Conservation (phyloP, 2,113 vertebrate genomes). For the Paradoxurus hermaphroditus region DNA sequence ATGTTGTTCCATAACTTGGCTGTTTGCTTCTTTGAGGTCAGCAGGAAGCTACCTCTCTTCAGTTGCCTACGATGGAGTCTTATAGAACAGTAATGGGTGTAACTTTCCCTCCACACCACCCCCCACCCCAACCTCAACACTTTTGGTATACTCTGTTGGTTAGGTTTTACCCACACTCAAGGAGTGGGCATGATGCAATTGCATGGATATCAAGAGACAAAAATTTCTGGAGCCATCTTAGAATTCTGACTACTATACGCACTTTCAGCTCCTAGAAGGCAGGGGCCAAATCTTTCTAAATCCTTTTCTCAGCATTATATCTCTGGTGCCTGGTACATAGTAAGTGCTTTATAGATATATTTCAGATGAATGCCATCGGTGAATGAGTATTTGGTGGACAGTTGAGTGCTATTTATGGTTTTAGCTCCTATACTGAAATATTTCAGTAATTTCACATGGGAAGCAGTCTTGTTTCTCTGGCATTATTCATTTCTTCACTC, state of each 20-base stretch:
- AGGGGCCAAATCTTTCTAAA: background rate
- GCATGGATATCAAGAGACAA: background rate
- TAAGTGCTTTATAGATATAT: background rate
- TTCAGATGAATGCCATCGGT: background rate
- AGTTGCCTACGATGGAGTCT: background rate
- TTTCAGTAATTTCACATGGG: slow-evolving; percentile 37
- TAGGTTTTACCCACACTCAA: background rate
- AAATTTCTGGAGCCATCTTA: background rate
- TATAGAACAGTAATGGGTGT: background rate
- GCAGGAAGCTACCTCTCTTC: background rate
- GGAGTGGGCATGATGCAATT: background rate
- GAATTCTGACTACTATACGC: background rate
- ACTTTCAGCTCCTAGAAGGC: background rate
- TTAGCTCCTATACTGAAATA: background rate
- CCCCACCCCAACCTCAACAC: background rate
- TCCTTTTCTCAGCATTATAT: background rate
- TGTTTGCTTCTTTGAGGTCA: background rate
- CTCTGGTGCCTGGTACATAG: background rate
- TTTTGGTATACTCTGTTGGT: background rate
- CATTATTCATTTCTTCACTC: slow-evolving; percentile 54
- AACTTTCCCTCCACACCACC: background rate
- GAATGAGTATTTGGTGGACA: slow-evolving; percentile 8
- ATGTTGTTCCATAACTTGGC: background rate
- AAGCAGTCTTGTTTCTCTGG: slow-evolving; percentile 32
- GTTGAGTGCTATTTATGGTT: slow-evolving; percentile 10